Evolutionary conservation across 2,797 vertebrate species (phyloP).

Genomic region (Pangasius macronema): DNA sequence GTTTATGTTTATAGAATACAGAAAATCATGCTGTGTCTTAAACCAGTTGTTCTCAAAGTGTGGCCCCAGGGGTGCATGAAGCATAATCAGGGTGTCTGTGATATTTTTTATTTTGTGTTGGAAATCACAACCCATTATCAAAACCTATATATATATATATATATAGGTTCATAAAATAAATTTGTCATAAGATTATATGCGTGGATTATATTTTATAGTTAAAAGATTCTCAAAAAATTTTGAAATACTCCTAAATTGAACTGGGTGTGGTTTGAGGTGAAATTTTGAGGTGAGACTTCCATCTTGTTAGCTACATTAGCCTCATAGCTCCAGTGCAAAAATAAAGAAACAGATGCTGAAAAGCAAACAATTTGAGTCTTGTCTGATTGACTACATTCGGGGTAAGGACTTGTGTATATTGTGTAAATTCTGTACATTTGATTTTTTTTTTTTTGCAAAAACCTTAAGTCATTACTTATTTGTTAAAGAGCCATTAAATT

Average conservation of each 20-base stretch:
- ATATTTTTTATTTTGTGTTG: not conserved
- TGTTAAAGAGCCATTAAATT: slow-evolving; percentile 5
- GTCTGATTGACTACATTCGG: not conserved
- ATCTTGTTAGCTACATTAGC: not conserved
- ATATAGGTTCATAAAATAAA: not conserved
- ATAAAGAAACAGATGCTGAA: not conserved
- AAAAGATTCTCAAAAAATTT: not conserved
- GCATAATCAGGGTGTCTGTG: not conserved
- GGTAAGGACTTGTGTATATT: not conserved
- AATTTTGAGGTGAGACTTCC: not conserved
- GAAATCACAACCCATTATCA: not conserved
- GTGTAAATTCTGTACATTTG: not conserved
- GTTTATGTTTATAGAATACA: not conserved
- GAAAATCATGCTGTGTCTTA: not conserved
- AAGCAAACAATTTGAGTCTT: not conserved
- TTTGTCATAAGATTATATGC: not conserved
- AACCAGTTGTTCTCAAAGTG: not conserved
- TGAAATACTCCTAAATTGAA: no score
- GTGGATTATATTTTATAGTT: not conserved
- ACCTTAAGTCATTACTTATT: not conserved
- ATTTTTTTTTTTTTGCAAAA: not conserved
- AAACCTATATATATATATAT: not conserved
- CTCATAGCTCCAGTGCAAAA: not conserved
- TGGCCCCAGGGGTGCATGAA: not conserved
- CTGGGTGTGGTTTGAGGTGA: not conserved